Evolutionary conservation across 2,113 vertebrate species (phyloP).

Genomic region (Oriolus oriolus): DNA sequence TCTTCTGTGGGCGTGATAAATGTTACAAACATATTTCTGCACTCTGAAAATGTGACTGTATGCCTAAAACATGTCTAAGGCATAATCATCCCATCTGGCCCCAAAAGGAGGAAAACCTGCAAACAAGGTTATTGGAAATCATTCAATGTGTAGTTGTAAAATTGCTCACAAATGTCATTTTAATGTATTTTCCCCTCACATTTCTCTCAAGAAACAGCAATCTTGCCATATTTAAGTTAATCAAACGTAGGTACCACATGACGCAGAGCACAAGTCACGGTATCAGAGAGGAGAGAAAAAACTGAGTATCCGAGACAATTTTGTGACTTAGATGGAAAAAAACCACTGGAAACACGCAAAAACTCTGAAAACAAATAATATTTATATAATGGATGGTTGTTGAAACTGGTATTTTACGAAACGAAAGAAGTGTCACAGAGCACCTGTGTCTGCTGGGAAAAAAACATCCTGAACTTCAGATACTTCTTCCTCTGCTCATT

Average conservation of each 20-base stretch:
- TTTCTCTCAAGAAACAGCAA: neutral
- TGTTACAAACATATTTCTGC: neutral
- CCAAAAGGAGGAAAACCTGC: neutral
- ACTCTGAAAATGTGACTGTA: neutral
- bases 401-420: neutral
- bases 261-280: neutral
- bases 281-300: neutral
- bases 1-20: neutral
- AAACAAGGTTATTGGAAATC: neutral
- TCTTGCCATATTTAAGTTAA: neutral
- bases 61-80: neutral
- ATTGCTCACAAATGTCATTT: neutral
- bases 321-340: neutral
- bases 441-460: neutral
- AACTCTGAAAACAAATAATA: neutral
- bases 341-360: neutral
- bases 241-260: neutral
- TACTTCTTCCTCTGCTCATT: neutral
- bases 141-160: neutral
- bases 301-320: neutral
- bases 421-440: neutral
- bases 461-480: neutral
- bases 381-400: neutral
- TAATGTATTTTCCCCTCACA: neutral
- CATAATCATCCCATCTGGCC: neutral